These are phyloP conservation scores for Orthonevra nobilis DNA, from an alignment of 2,888 invertebrate genomes.

Conservation along the genomic window DNA sequence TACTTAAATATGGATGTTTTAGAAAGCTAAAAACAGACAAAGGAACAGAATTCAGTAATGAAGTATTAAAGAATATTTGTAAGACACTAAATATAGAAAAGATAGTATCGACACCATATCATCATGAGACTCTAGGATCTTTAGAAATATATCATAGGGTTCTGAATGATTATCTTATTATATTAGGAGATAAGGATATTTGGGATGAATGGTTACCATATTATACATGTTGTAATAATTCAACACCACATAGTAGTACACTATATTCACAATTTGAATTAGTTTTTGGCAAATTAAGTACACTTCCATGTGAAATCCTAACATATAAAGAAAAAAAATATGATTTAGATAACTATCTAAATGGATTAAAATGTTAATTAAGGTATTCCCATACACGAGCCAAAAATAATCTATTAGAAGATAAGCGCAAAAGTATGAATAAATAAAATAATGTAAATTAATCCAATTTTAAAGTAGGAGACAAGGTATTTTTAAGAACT, in stretches of 20 bases:
- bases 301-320: constrained; percentile 12
- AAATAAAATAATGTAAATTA: no score
- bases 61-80: constrained; percentile 37
- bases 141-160: constrained; percentile 48
- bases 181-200: not conserved
- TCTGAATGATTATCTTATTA: constrained; percentile 26
- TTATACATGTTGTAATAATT: not conserved
- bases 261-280: not conserved
- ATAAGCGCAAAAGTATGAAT: no score
- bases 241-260: not conserved
- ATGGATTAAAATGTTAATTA: constrained; percentile 2
- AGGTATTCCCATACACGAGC: constrained; percentile 45
- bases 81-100: constrained; percentile 39
- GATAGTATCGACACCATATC: constrained; percentile 33
- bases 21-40: constrained; percentile 35
- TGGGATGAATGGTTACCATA: not conserved
- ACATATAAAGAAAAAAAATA: constrained; percentile 9
- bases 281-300: constrained; percentile 6
- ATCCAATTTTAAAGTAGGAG: no score
- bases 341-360: not conserved
- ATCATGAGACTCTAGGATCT: constrained; percentile 47
- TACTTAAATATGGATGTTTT: constrained; percentile 36
- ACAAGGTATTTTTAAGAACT: no score
- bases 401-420: no score
- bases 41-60: constrained; percentile 45